These are phyloP conservation scores for Bungarus multicinctus DNA, from an alignment of 2,113 vertebrate species.

Conservation along the genomic window DNA sequence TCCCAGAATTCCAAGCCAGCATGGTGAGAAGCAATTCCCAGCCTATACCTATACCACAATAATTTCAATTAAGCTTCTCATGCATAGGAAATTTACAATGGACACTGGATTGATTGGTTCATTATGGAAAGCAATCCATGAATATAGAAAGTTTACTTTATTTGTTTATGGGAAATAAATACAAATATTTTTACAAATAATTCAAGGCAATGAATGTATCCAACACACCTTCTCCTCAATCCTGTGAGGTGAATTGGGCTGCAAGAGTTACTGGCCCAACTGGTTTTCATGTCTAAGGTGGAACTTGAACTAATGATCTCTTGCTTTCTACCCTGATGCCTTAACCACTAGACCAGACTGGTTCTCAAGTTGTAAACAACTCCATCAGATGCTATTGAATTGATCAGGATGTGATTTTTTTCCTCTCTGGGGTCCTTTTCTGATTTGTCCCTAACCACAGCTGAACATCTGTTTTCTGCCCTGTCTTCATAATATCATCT, in stretches of 20 bases:
- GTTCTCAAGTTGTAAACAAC: background rate
- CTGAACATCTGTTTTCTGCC: background rate
- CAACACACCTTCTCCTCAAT: background rate
- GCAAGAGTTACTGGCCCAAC: background rate
- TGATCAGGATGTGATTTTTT: background rate
- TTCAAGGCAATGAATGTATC: background rate
- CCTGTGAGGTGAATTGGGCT: background rate
- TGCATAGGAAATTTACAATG: background rate
- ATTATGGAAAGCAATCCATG: background rate
- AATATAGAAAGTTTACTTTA: background rate
- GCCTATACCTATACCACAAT: background rate
- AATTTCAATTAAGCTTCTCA: background rate
- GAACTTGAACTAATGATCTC: background rate
- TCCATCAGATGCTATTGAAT: background rate
- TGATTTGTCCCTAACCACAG: background rate
- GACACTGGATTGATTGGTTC: background rate
- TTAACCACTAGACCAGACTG: background rate
- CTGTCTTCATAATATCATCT: background rate
- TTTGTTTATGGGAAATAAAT: background rate
- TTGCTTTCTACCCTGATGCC: background rate
- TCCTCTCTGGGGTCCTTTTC: background rate
- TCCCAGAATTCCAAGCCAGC: background rate
- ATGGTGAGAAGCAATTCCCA: background rate
- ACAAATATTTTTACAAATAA: background rate
- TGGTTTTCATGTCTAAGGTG: background rate